A percentile compares a stretch with the other conserved stretches of the same genome.
Evolutionary conservation across 2,797 vertebrate species (phyloP).

Genomic region (Mastacembelus armatus): DNA sequence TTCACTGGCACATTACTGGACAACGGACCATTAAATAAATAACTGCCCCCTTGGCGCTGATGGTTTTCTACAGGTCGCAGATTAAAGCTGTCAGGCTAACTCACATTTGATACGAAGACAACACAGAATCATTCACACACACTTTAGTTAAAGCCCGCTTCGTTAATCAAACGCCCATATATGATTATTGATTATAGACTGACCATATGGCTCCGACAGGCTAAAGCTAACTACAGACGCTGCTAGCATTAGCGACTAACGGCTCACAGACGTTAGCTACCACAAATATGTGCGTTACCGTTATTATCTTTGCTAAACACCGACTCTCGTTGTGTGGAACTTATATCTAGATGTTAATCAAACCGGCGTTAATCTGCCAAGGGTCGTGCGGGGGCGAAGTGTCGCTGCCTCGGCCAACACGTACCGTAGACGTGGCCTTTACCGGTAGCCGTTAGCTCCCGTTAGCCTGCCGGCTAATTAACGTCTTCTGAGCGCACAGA

Average conservation of each 20-base stretch:
- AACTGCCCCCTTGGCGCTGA: no score
- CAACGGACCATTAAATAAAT: no score
- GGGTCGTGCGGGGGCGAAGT: no score
- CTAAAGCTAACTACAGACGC: neutral
- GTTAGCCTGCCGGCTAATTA: neutral
- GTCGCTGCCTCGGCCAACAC: conserved; percentile 5
- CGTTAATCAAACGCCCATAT: neutral
- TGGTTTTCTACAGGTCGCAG: no score
- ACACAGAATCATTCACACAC: no score
- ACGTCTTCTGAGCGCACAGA: neutral
- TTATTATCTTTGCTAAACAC: neutral
- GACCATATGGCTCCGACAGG: neutral
- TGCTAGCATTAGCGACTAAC: neutral
- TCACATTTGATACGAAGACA: no score
- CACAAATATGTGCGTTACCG: neutral
- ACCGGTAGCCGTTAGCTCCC: conserved; percentile 31
- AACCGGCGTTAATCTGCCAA: no score
- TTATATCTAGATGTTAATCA: no score
- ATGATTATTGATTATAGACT: neutral
- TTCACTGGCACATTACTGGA: no score
- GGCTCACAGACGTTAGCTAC: neutral
- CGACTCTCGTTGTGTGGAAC: no score
- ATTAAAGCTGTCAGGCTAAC: no score
- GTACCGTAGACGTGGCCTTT: conserved; percentile 77
- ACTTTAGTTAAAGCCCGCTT: neutral